Percentiles rank a stretch among this genome's conserved stretches.
These are phyloP conservation scores for Copsychus sechellarum DNA, from an alignment of 2,113 vertebrate species.

Conservation along the genomic window DNA sequence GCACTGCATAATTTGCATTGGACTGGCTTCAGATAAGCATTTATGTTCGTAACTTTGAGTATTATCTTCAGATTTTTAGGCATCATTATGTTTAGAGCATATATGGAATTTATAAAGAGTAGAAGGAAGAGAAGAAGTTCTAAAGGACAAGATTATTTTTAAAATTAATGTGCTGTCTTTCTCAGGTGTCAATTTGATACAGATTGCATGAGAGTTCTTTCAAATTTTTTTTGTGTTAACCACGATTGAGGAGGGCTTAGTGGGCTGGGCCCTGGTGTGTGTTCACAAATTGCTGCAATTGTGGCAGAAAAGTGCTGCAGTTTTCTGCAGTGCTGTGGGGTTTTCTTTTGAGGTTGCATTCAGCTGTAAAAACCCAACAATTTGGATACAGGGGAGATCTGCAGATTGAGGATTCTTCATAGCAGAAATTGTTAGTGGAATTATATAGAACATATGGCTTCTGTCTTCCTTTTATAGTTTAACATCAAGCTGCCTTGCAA, in stretches of 20 bases:
- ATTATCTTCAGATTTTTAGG: neutral
- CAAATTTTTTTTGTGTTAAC: neutral
- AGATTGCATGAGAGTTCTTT: neutral
- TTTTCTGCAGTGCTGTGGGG: neutral
- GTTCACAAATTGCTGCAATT: neutral
- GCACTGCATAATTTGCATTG: neutral
- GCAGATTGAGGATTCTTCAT: neutral
- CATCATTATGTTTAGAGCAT: neutral
- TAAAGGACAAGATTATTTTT: neutral
- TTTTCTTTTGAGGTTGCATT: neutral
- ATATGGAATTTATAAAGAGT: neutral
- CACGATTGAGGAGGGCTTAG: neutral
- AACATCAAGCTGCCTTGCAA: neutral
- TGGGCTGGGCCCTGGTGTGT: neutral
- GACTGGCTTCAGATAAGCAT: neutral
- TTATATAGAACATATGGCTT: neutral
- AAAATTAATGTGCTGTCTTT: neutral
- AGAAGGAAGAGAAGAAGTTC: neutral
- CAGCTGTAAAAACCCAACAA: neutral
- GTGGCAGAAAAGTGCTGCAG: neutral
- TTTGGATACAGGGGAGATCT: neutral
- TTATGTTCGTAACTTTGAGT: neutral
- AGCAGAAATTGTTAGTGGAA: neutral
- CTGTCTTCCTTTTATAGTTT: neutral
- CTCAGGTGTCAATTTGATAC: neutral